A percentile compares a stretch with the other conserved stretches of the same genome.
Evolutionary conservation across 2,797 vertebrate genomes (phyloP).

Genomic region (Ptychadena robeensis): DNA sequence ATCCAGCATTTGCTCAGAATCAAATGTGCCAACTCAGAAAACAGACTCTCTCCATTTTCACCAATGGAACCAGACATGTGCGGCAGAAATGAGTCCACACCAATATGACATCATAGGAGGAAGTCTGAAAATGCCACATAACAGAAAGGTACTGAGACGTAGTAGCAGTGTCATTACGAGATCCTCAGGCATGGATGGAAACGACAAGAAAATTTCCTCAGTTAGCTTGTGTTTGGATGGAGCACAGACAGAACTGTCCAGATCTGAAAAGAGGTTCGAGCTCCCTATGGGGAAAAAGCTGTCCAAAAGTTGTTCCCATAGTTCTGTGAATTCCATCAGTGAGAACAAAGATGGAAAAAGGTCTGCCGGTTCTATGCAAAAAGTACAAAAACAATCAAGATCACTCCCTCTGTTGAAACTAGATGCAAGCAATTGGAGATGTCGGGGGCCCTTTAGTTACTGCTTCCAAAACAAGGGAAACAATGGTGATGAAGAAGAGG

Average conservation of each 20-base stretch:
- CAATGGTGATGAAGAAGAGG: constrained; percentile 74
- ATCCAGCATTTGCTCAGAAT: constrained; percentile 88
- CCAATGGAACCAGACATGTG: constrained; percentile 81
- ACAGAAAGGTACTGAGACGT: constrained; percentile 79
- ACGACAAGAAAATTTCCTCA: constrained; percentile 81
- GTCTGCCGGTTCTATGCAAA: constrained; percentile 74
- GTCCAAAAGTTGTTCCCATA: constrained; percentile 86
- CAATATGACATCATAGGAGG: constrained; percentile 78
- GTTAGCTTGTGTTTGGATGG: constrained; percentile 73
- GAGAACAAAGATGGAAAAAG: constrained; percentile 74
- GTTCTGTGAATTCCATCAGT: constrained; percentile 76
- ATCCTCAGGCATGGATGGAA: constrained; percentile 81
- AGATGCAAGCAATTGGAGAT: constrained; percentile 82
- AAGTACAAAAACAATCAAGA: constrained; percentile 84
- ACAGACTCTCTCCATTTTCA: constrained; percentile 83
- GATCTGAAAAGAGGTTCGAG: constrained; percentile 74
- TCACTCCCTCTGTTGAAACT: constrained; percentile 76
- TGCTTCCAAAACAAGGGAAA: constrained; percentile 83
- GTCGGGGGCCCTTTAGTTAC: constrained; percentile 86
- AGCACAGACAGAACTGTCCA: constrained; percentile 70
- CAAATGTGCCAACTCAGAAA: constrained; percentile 84
- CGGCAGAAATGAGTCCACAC: constrained; percentile 78
- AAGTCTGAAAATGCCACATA: constrained; percentile 82
- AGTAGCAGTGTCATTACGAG: constrained; percentile 81
- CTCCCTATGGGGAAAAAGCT: constrained; percentile 81